Conservation (phyloP, 2,797 vertebrate species). For the Ibycter americanus region DNA sequence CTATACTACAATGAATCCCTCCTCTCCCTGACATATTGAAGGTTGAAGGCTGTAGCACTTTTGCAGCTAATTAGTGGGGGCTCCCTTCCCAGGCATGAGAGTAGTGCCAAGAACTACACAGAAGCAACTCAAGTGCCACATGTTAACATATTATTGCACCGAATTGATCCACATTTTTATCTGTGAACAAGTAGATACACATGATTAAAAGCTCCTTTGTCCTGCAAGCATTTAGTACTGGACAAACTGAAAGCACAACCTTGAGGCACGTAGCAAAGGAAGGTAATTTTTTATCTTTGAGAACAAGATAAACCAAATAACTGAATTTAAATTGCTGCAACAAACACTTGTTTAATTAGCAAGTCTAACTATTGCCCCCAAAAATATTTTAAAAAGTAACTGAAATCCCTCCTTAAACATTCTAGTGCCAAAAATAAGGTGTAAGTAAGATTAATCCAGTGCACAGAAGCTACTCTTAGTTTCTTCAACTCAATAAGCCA, state of each 20-base stretch:
- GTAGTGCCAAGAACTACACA: slow-evolving; percentile 42
- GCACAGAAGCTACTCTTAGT: background rate
- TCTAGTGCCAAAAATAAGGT: background rate
- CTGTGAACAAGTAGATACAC: background rate
- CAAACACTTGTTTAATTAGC: background rate
- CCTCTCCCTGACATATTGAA: slow-evolving; percentile 55
- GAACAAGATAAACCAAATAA: background rate
- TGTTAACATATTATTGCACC: slow-evolving; percentile 24
- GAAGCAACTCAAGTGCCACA: slow-evolving; percentile 45
- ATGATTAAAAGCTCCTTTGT: slow-evolving; percentile 2
- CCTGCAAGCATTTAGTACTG: background rate
- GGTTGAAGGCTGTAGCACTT: slow-evolving; percentile 45
- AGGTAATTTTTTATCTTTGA: background rate
- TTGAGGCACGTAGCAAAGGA: background rate
- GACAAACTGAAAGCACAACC: background rate
- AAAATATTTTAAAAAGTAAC: background rate
- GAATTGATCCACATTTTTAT: background rate
- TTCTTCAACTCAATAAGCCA: background rate
- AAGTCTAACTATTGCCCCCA: background rate
- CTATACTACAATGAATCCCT: slow-evolving; percentile 28
- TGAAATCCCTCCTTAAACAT: background rate
- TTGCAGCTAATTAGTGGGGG: slow-evolving; percentile 57
- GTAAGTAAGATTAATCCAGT: background rate
- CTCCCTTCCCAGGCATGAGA: slow-evolving; percentile 8
- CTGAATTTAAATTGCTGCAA: background rate